A percentile compares a stretch with the other conserved stretches of the same genome.
Conservation (phyloP, 2,888 invertebrate species). For the Coecobrya sp. region DNA sequence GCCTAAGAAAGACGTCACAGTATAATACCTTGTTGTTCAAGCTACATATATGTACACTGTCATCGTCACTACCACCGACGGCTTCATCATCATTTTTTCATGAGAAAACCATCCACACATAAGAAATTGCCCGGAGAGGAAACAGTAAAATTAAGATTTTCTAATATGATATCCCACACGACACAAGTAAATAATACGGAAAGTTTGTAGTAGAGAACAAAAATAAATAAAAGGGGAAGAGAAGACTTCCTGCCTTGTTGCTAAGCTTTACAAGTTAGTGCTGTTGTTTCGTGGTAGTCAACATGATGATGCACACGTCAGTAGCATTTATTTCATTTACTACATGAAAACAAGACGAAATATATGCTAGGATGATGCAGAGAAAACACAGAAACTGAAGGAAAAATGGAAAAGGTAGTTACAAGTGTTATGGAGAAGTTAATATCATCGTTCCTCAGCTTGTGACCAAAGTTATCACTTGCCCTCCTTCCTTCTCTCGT, state of each 20-base stretch:
- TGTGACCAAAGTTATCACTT: slow-evolving; percentile 74
- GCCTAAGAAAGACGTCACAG: slow-evolving; percentile 2
- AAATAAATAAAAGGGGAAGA: background rate
- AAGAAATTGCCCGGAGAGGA: background rate
- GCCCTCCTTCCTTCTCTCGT: slow-evolving; percentile 1
- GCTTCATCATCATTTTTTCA: background rate
- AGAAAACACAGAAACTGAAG: background rate
- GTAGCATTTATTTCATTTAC: background rate
- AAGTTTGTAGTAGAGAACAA: background rate
- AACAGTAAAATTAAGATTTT: slow-evolving; percentile 11
- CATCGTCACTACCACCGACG: background rate
- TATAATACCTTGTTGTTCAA: background rate
- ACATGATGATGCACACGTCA: background rate
- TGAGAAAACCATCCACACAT: background rate
- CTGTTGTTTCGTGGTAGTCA: background rate
- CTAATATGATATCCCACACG: background rate
- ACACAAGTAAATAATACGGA: background rate
- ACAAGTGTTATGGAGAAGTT: slow-evolving; percentile 58
- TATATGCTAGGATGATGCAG: background rate
- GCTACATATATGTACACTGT: background rate
- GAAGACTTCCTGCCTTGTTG: background rate
- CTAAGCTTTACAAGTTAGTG: background rate
- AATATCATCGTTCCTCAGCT: slow-evolving; percentile 67
- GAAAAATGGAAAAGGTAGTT: slow-evolving; percentile 28
- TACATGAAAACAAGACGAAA: background rate